Base-by-base conservation (phyloP, 2,888 invertebrate genomes). In the Hypolimnas misippus region DNA sequence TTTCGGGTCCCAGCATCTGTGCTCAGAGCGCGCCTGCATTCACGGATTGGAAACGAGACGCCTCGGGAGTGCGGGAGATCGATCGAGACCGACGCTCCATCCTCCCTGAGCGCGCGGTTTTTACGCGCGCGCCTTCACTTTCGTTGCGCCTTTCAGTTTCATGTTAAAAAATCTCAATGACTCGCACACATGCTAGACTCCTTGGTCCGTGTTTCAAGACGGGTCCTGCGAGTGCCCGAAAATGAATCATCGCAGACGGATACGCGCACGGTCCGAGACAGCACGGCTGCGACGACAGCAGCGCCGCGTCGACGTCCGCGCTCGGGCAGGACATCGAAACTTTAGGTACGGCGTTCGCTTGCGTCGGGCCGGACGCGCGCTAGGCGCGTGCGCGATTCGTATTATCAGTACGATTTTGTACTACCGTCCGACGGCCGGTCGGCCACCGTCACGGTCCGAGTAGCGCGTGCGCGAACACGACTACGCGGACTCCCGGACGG, bases 1-100 rank as follows among this genome's bases (percentile, higher is more conserved):
- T 94, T 94, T 70, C 94, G 94, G 94, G 94, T 94, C 93, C 93
- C 94, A 94, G 92, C 93, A 91, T 92, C 89, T 93, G 89, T 92
- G 94, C 94, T 94, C 93, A 87, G 76, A 92, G 93, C 93, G 92
- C 93, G 84, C 84, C 90, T 86, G 76, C 80, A 76, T 78, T 79
- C 78, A 75, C 79, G 31, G 74, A 81, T 87, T 87, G 83, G 81
- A 80, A 86, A 79, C 80, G 89, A 87, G 87, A 93, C 92, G 91
- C 92, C 93, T 92, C 90, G 91, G 92, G 92, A 92, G 84, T 94
- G 93, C 93, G 92, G 75, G 79, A 82, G 80, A 62, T 69, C 82
- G 78, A 80, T 75, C 79, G 69, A 74, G 75, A 79, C 73, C 83
- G 80, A 76, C 74, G 76, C 79, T 82, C 84, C 88, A 89, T 90